Base-by-base conservation (phyloP, 1,140 invertebrate genomes). In the Mizuhopecten yessoensis region DNA sequence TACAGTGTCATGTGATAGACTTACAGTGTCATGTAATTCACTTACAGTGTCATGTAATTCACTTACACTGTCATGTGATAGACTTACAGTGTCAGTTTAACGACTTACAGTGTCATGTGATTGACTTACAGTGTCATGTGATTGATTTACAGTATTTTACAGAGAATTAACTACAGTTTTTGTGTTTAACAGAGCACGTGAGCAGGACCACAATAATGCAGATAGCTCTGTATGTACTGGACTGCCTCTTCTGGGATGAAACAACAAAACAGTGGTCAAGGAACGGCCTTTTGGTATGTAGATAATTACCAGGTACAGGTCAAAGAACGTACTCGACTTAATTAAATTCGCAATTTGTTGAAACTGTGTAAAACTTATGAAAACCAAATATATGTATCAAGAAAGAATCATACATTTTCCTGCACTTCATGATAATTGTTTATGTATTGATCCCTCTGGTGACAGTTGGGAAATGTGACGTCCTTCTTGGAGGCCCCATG, bases 241-340 rank as follows among this genome's bases (percentile, higher is more conserved):
- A 86, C 0, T 93, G 92, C 88, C 90, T 49, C 15, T 93, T 89
- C 86, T 93, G 90, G 90, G 33, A 88, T 13, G 29, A 34, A 23
- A 13, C 87, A 0, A 20, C 29, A 0, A 91, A 86, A 29, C 20
- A 23, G 13, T 92, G 89, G 89, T 86, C 88, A n/a, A 86, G 57
- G 45, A 34, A 49, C 10, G 89, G 89, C 20, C 17, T 90, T 0
- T 86, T 20, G 36, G 89, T 90, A 88, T 75, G 87, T 86, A 86
- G n/a, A n/a, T n/a, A n/a, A n/a, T n/a, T n/a, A n/a, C n/a, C 23
- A 29, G 13, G 13, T 39, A 39, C 36, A 7, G 36, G 36, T 39
- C 36, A 39, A n/a, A n/a, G n/a, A n/a, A n/a, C n/a, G n/a, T n/a
- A n/a, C n/a, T n/a, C n/a, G n/a, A n/a, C n/a, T n/a, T n/a, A n/a